Evolutionary conservation across 2,113 vertebrate species (phyloP).

Genomic region (Oryzias woworae): DNA sequence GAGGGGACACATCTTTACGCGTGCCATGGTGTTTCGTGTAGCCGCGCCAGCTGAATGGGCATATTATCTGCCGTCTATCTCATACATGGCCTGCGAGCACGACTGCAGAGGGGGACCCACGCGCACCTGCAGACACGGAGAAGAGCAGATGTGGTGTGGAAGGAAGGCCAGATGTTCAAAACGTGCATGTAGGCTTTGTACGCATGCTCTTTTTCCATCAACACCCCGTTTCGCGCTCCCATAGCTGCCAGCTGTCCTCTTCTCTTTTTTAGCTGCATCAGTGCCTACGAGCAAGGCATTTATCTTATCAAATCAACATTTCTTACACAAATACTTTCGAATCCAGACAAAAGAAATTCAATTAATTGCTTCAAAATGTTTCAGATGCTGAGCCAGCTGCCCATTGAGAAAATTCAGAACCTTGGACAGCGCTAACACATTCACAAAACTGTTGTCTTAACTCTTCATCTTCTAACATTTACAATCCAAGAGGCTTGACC

Average conservation of each 20-base stretch:
- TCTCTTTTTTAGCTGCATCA: too few relatives aligned
- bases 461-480: conserved; percentile 8
- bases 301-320: background rate
- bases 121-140: conserved; percentile 52
- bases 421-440: conserved; percentile 67
- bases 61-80: conserved; percentile 66
- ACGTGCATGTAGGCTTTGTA: conserved; percentile 18
- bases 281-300: conserved; percentile 51
- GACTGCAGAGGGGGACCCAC: conserved; percentile 47
- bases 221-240: conserved; percentile 40
- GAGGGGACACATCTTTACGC: conserved; percentile 83
- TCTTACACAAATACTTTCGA: too few relatives aligned
- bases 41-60: conserved; percentile 52
- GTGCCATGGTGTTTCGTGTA: conserved; percentile 73
- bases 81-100: conserved; percentile 51
- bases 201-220: conserved; percentile 41
- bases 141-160: conserved; percentile 19
- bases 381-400: background rate
- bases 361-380: too few relatives aligned
- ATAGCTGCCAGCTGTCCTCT: too few relatives aligned
- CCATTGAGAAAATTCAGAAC: conserved; percentile 65
- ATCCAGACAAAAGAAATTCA: too few relatives aligned
- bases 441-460: conserved; percentile 13
- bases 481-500: conserved; percentile 13
- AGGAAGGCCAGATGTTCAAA: conserved; percentile 27